Percentiles rank a stretch among this genome's conserved stretches.
Conservation (phyloP, 2,888 invertebrate species). For the Ectobius pallidus region DNA sequence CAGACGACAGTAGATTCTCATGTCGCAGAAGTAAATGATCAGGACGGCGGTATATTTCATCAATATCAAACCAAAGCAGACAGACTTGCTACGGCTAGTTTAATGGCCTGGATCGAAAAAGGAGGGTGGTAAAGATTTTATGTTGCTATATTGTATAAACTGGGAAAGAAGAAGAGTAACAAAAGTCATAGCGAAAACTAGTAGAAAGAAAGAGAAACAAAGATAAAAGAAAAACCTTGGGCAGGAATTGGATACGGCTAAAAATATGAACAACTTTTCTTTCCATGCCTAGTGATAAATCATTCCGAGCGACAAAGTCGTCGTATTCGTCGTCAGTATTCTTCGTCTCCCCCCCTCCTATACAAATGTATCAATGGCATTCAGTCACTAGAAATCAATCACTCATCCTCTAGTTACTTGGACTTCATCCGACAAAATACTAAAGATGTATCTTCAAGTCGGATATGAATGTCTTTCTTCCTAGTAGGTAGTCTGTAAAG, state of each 20-base stretch:
- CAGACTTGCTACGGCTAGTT: slow-evolving; percentile 21
- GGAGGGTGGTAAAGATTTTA: neutral
- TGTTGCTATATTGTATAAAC: slow-evolving; percentile 5
- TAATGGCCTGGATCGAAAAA: slow-evolving; percentile 21
- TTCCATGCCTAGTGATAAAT: slow-evolving; percentile 2
- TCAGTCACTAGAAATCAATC: neutral
- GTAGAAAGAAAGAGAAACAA: too few species aligned
- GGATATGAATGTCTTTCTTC: too few species aligned
- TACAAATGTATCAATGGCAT: slow-evolving; percentile 16
- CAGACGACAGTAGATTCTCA: too few species aligned
- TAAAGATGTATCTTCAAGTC: too few species aligned
- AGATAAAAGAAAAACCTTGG: too few species aligned
- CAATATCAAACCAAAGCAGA: neutral
- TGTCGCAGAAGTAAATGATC: too few species aligned
- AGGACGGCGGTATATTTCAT: too few species aligned
- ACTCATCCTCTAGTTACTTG: neutral
- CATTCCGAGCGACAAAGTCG: slow-evolving; percentile 13
- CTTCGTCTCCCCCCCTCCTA: neutral
- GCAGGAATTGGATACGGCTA: too few species aligned
- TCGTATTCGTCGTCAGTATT: neutral
- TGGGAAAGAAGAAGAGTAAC: too few species aligned
- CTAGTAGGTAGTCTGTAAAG: too few species aligned
- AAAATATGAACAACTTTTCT: neutral
- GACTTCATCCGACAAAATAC: too few species aligned
- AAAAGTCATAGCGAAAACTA: too few species aligned